Evolutionary conservation across 2,888 invertebrate genomes (phyloP).

Genomic region (Scaptodrosophila latifasciaeformis): DNA sequence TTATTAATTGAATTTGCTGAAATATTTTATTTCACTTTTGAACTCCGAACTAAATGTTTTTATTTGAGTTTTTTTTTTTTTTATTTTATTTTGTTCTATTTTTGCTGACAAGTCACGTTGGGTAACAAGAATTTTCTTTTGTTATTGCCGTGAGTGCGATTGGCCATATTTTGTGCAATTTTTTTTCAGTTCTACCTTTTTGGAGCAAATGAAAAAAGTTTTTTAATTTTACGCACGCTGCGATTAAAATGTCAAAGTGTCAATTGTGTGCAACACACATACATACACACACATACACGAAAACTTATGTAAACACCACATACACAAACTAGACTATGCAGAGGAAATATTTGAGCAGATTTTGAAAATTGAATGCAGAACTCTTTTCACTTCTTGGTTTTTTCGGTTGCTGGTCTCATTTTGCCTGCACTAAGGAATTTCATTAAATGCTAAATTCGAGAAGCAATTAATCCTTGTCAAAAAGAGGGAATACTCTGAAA

Average conservation of each 20-base stretch:
- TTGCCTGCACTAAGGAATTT: slow-evolving; percentile 27
- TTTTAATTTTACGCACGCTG: slow-evolving; percentile 40
- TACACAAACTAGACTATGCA: too few relatives aligned
- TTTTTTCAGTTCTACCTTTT: too few relatives aligned
- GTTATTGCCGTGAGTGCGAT: neutral
- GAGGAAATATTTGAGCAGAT: too few relatives aligned
- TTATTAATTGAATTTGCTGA: slow-evolving; percentile 6
- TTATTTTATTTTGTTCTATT: neutral
- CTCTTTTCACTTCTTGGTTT: too few relatives aligned
- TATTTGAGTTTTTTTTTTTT: neutral
- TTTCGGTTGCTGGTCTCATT: too few relatives aligned
- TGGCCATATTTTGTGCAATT: neutral
- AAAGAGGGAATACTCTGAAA: too few relatives aligned
- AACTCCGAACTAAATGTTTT: neutral
- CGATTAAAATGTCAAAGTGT: slow-evolving; percentile 42
- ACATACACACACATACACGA: neutral
- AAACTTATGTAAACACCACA: slow-evolving; percentile 3
- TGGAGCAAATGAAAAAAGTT: slow-evolving; percentile 34
- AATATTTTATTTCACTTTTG: neutral
- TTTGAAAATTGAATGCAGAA: too few relatives aligned
- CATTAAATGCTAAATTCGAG: slow-evolving; percentile 29
- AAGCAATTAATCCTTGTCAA: neutral
- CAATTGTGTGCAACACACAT: slow-evolving; percentile 23
- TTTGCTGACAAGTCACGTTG: slow-evolving; percentile 28
- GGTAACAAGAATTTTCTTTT: slow-evolving; percentile 17